Evolutionary conservation across 1,140 invertebrate species (phyloP), one percentile per base, ranked within the genome.

Genomic region (Contarinia nasturtii): DNA sequence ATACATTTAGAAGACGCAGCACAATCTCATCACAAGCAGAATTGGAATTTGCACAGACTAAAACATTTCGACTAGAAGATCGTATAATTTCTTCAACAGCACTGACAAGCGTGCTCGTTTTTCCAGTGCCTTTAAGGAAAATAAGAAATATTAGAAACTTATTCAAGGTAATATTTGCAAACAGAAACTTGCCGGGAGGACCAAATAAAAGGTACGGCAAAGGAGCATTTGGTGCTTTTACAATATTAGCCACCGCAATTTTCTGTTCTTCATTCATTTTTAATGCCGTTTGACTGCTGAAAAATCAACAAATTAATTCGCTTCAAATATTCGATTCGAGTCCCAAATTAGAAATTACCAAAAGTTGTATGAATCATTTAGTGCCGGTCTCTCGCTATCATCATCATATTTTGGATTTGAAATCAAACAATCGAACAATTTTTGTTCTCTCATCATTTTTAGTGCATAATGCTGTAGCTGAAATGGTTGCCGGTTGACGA

Each of bases 181-280:
- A n/a, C n/a, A n/a, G n/a, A n/a, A n/a, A n/a, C n/a, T n/a, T n/a
- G n/a, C n/a, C n/a, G n/a, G n/a, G n/a, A n/a, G n/a, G n/a, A 36
- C 8, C 34, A n/a, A n/a, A 83, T 34, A 36, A 70, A 50, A 84
- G 86, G 49, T 84, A 86, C 1, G 84, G 82, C 5, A 75, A 62
- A 2, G 80, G 79, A 15, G 72, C 58, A 11, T 69, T 65, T 8
- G 66, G 58, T 34, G 67, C 70, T 33, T 63, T 50, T 1, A 82
- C 53, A 44, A 85, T 77, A 52, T 79, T 72, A 38, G 64, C 53
- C 1, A 86, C 73, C 3, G 82, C 81, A 53, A 70, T 61, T 50
- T 67, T 67, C 55, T 81, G 80, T 51, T 77, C 72, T 2, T 59
- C 55, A 64, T 86, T 86, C 1, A 36, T 17, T 2, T 11, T 19